Evolutionary conservation across 2,113 vertebrate species (phyloP).

Genomic region (Megalops atlanticus): DNA sequence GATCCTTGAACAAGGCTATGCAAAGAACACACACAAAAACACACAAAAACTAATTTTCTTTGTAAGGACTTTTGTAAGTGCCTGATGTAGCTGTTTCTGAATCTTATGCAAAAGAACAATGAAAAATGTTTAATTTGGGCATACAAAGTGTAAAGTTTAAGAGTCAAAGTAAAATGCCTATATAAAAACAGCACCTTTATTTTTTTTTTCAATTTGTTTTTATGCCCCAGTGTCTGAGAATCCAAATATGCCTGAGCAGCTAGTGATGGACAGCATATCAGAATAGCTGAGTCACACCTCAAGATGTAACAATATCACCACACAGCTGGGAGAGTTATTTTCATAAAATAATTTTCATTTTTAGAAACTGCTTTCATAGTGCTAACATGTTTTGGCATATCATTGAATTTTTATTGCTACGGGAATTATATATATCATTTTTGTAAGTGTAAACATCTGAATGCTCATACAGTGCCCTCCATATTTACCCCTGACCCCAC

Average conservation of each 20-base stretch:
- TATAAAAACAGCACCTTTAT: not conserved
- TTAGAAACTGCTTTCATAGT: not conserved
- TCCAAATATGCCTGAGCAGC: not conserved
- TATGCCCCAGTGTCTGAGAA: not conserved
- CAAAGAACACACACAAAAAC: not conserved
- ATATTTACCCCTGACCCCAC: too few species aligned
- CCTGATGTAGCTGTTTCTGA: not conserved
- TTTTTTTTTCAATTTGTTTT: too few species aligned
- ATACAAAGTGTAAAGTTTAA: not conserved
- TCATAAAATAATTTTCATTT: not conserved
- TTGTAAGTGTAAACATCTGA: not conserved
- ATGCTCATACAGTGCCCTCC: too few species aligned
- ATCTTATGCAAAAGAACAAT: not conserved
- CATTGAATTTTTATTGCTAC: too few species aligned
- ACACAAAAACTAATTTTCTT: not conserved
- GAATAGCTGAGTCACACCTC: not conserved
- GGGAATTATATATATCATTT: too few species aligned
- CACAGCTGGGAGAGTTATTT: not conserved
- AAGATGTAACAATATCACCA: not conserved
- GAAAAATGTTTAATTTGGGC: not conserved
- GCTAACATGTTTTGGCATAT: too few species aligned
- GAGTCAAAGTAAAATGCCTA: not conserved
- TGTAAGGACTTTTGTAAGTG: not conserved
- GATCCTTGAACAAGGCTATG: too few species aligned
- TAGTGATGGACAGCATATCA: not conserved